Base-by-base conservation (phyloP, 2,888 invertebrate genomes). In the Brachypalpus laphriformis region DNA sequence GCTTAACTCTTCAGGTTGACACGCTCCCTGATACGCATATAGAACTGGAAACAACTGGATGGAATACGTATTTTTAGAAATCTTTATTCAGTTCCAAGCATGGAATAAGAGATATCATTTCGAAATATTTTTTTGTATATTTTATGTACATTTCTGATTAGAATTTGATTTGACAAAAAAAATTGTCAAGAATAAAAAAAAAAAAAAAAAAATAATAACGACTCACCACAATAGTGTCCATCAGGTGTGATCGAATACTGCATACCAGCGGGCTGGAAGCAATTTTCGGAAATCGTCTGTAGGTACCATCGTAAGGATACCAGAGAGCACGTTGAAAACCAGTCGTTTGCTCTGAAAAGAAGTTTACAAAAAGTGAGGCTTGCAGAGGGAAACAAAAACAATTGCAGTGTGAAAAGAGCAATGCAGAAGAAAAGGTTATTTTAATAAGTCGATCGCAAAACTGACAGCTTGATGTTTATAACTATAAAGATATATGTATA, bases 361-460 rank as follows among this genome's bases (percentile, higher is more conserved):
- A 85, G 85, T 81, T 85, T 81, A 85, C 85, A 85, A 81, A 81
- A 85, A 81, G 81, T 85, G 85, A 85, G 85, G 81, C 85, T 85
- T 85, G 85, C 85, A 81, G 54, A 81, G 85, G 81, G 75, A 81
- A 70, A 76, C 77, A 76, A 77, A 63, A 83, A 80, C 37, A 83
- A 63, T 72, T 78, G 80, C 68, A 80, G 54, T 77, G 45, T 65
- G 61, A 42, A 56, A n/a, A 76, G 77, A 82, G 77, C 70, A 71
- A 59, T 77, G 65, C 72, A 72, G 75, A 66, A 72, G 63, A 40
- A 66, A 82, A 59, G 6, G 40, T 37, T 22, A 14, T 42, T 37
- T 18, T 9, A 16, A 54, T 31, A 3, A 11, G 1, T 9, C 6
- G 1, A 1, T 4, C 1, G n/a, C n/a, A n/a, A n/a, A n/a, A n/a